Conservation (phyloP, 1,140 invertebrate species). For the Neotoxoptera formosana region DNA sequence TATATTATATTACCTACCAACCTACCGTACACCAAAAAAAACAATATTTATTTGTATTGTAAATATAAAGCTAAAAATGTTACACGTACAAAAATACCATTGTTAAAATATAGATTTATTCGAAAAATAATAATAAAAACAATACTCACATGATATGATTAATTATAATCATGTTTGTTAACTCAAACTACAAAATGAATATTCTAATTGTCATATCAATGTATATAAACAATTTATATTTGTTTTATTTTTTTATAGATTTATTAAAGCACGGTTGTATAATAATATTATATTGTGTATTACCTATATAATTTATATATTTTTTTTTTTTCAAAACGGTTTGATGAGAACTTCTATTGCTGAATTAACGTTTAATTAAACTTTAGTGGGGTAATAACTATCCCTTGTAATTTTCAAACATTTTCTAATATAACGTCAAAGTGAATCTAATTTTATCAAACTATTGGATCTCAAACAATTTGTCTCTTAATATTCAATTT, state of each 20-base stretch:
- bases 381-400: not conserved
- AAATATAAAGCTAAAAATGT: not conserved
- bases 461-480: not conserved
- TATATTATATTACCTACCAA: too few species aligned
- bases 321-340: not conserved
- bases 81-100: not conserved
- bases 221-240: too few species aligned
- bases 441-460: not conserved
- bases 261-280: not conserved
- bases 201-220: too few species aligned
- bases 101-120: not conserved
- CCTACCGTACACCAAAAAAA: too few species aligned
- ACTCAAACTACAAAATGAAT: too few species aligned
- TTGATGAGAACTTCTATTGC: not conserved
- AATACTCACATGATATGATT: not conserved
- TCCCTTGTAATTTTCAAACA: not conserved
- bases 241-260: not conserved
- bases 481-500: not conserved
- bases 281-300: not conserved
- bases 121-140: not conserved
- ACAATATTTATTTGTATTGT: not conserved
- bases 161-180: not conserved
- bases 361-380: not conserved
- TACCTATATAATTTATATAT: not conserved
- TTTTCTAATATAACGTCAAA: not conserved